These are phyloP conservation scores for Stegastes partitus DNA, from an alignment of 2,113 vertebrate genomes.

Conservation along the genomic window DNA sequence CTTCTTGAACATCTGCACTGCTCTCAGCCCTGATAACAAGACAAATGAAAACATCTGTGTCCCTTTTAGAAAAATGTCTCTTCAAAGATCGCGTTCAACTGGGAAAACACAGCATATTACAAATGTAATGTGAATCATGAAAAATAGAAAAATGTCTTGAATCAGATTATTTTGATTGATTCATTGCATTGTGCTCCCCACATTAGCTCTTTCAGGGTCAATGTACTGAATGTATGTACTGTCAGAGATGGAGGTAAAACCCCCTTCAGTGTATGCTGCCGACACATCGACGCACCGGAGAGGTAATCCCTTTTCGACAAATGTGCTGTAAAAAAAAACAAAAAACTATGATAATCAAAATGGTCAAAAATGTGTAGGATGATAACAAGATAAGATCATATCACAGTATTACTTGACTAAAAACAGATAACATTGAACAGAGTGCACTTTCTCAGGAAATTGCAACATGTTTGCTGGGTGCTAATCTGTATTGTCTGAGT, in stretches of 20 bases:
- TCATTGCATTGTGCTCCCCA: background rate
- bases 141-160: background rate
- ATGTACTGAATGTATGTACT: slow-evolving; percentile 15
- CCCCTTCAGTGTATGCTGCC: background rate
- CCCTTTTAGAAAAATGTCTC: slow-evolving; percentile 44
- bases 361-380: too few relatives aligned
- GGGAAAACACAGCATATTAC: background rate
- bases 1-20: slow-evolving; percentile 30
- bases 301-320: slow-evolving; percentile 62
- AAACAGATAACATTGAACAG: too few relatives aligned
- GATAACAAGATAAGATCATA: too few relatives aligned
- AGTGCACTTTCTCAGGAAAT: too few relatives aligned
- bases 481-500: too few relatives aligned
- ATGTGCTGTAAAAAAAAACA: slow-evolving; percentile 12
- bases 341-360: too few relatives aligned
- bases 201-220: background rate
- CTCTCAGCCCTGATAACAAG: background rate
- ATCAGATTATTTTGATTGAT: background rate
- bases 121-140: background rate
- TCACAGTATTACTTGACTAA: too few relatives aligned
- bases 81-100: background rate
- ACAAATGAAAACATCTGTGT: slow-evolving; percentile 23
- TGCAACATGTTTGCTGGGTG: too few relatives aligned
- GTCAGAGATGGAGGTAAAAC: slow-evolving; percentile 41
- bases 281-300: background rate